Percentiles rank a stretch among this genome's conserved stretches.
These are phyloP conservation scores for Drosophila acutilabella DNA, from an alignment of 2,888 invertebrate genomes.

Conservation along the genomic window DNA sequence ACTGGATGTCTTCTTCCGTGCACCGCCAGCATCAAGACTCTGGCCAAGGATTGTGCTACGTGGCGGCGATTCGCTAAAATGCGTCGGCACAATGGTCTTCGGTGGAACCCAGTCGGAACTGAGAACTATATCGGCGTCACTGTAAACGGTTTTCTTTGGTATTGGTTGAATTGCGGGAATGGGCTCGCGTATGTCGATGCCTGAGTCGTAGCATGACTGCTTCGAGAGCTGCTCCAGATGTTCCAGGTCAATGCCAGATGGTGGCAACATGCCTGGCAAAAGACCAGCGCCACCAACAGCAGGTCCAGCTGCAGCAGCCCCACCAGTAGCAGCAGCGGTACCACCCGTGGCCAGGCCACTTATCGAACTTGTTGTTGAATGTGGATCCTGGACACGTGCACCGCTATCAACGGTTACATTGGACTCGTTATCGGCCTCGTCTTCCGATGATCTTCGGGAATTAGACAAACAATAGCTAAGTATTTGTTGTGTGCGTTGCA, in stretches of 20 bases:
- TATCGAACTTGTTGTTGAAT: constrained; percentile 79
- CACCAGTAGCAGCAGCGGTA: constrained; percentile 10
- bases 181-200: constrained; percentile 94
- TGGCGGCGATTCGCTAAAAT: constrained; percentile 87
- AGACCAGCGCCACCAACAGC: constrained; percentile 30
- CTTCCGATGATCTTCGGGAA: constrained; percentile 85
- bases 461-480: constrained; percentile 84
- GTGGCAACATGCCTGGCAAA: constrained; percentile 41
- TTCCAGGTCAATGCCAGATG: constrained; percentile 83
- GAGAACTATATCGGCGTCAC: constrained; percentile 94
- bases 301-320: constrained; percentile 31
- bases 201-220: constrained; percentile 94
- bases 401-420: constrained; percentile 83
- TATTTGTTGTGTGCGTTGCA: constrained; percentile 63
- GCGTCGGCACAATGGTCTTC: constrained; percentile 91
- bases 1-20: constrained; percentile 89
- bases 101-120: constrained; percentile 95
- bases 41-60: constrained; percentile 80
- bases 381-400: constrained; percentile 80
- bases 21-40: constrained; percentile 85
- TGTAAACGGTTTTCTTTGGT: constrained; percentile 88
- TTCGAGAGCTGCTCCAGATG: constrained; percentile 89
- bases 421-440: constrained; percentile 84
- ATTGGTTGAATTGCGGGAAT: constrained; percentile 88
- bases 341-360: constrained; percentile 64